phyloP scores from a whole-genome alignment of 1,140 invertebrate species.

The Drosophila nikananu region DNA sequence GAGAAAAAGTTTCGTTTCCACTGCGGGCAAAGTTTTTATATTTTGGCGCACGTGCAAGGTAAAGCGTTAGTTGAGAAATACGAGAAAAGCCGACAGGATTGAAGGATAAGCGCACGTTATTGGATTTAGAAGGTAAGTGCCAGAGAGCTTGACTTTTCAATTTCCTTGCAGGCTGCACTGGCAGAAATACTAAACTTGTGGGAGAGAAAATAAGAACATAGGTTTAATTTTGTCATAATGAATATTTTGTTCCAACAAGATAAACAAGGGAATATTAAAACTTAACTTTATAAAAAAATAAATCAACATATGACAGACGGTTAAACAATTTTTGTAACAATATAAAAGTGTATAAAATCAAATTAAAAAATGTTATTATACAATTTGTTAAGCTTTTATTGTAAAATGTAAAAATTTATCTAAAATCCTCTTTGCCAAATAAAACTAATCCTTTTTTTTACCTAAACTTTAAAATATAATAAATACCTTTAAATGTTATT shows the following conservation, averaged over 20 bases:
- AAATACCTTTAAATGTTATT: no score
- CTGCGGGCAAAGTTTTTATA: conserved; percentile 57
- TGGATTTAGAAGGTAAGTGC: conserved; percentile 74
- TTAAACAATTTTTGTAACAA: no score
- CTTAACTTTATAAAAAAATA: no score
- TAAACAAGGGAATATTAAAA: not conserved
- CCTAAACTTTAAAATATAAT: no score
- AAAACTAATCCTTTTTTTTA: no score
- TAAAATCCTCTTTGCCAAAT: no score
- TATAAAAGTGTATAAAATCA: no score
- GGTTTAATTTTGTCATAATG: not conserved
- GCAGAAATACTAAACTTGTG: not conserved
- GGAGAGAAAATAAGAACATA: not conserved
- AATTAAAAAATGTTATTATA: no score
- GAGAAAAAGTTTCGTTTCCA: conserved; percentile 56
- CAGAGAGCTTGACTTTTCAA: conserved; percentile 43
- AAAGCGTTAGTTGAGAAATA: conserved; percentile 41
- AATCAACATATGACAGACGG: no score
- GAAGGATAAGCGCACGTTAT: conserved; percentile 60
- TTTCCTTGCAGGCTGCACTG: conserved; percentile 23
- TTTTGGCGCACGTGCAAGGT: conserved; percentile 64
- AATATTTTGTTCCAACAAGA: not conserved
- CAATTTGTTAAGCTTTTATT: no score
- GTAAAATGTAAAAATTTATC: no score
- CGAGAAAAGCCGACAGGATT: conserved; percentile 53